Percentiles rank a stretch among this genome's conserved stretches.
phyloP scores from a whole-genome alignment of 1,140 invertebrate genomes.

The Pseudomyrmex sp. region DNA sequence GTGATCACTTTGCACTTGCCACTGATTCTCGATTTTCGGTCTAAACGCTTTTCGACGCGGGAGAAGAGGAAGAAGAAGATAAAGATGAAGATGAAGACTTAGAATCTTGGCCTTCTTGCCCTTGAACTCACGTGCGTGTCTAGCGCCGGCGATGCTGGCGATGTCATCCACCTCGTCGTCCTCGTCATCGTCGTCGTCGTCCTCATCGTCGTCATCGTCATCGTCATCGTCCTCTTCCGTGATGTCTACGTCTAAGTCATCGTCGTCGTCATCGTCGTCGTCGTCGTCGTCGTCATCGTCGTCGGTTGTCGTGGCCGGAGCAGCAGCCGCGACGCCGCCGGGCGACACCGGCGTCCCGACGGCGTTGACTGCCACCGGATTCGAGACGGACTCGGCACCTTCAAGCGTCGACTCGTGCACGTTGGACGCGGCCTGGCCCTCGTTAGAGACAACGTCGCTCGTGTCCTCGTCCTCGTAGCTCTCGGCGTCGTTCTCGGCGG shows the following conservation, averaged over 20 bases:
- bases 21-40: not conserved
- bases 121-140: constrained; percentile 93
- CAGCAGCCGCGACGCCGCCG: constrained; percentile 36
- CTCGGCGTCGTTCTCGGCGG: constrained; percentile 87
- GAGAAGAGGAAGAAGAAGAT: constrained; percentile 25
- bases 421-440: constrained; percentile 82
- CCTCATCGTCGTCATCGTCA: constrained; percentile 90
- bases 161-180: constrained; percentile 88
- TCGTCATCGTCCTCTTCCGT: constrained; percentile 85
- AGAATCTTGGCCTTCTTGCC: constrained; percentile 83
- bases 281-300: constrained; percentile 84
- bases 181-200: constrained; percentile 90
- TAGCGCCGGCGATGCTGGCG: constrained; percentile 88
- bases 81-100: constrained; percentile 11
- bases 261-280: constrained; percentile 86
- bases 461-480: constrained; percentile 87
- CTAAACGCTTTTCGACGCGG: constrained; percentile 32
- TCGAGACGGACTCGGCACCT: constrained; percentile 74
- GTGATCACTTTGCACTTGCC: constrained; percentile 5
- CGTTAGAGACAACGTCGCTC: constrained; percentile 82
- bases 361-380: constrained; percentile 67
- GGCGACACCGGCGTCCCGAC: constrained; percentile 69
- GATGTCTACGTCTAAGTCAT: constrained; percentile 82
- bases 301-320: constrained; percentile 66
- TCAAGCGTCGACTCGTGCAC: constrained; percentile 79